Evolutionary conservation across 2,888 invertebrate genomes (phyloP), one percentile per base, ranked within the genome.

Genomic region (Hipparchia sbordonii): DNA sequence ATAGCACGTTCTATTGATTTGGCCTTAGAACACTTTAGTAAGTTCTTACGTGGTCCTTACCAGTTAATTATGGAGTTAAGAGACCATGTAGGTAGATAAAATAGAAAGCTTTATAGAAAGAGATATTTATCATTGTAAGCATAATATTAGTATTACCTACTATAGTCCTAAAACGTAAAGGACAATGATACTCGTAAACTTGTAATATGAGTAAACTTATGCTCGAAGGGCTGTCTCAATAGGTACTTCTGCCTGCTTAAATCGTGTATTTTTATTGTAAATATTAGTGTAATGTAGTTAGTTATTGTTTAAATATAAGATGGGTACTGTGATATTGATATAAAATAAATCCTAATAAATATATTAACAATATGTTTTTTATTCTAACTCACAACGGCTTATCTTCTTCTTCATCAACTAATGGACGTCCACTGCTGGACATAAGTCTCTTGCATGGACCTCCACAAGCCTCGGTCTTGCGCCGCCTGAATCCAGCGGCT

Each of bases 281-380:
- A 62, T 70, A 70, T 57, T 54, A 56, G 54, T 61, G 51, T 46
- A 62, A 46, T 7, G 6, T 48, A 46, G 4, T 6, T 62, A 61
- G 23, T 52, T 13, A 13, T 46, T 66, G 12, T 23, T 68, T 59
- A 59, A 68, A 23, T 68, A 51, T 68, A 68, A 68, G 68, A 68
- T 51, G 59, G 65, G 52, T 51, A 13, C 70, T 70, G 70, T 70
- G 70, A 70, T 70, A 70, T 61, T 54, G 54, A n/a, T 62, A 70
- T 54, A 45, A 70, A 62, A 61, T 62, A 62, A 70, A 70, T 12
- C 6, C 9, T n/a, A 61, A 7, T 7, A 61, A 12, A 12, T 52
- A 52, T 1, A 52, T 65, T 1, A 33, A 33, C 10, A 52, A 48
- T 1, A 5, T 63, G 8, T 1, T 23, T 63, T 23, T 51, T 61